Evolutionary conservation across 2,888 invertebrate genomes (phyloP), one percentile per base, ranked within the genome.

Genomic region (Glaucopsyche alexis): DNA sequence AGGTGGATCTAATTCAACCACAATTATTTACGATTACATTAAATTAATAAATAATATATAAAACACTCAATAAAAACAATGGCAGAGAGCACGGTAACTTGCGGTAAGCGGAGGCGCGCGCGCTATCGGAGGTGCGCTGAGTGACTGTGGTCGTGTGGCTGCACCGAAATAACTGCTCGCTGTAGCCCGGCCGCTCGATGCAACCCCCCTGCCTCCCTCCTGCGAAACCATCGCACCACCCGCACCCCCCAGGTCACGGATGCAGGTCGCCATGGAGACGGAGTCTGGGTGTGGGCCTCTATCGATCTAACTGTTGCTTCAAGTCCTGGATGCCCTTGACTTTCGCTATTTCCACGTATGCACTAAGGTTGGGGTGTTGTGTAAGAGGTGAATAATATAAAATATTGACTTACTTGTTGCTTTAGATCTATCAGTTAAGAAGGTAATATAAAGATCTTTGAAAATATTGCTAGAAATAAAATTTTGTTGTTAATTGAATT

Each of bases 151-250:
- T 80, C 77, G 77, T 81, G 76, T 81, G 84, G 88, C 86, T 93
- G 92, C 93, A 93, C 91, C 88, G 89, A 93, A 93, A 92, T 93
- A 93, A 89, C 90, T 90, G 91, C 90, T 90, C 86, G 81, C 72
- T 91, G 91, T 90, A 91, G 85, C 90, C 91, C 83, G 90, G 91
- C 88, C 87, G 89, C 83, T 87, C 86, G 87, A 87, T 91, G 91
- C 91, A 91, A 82, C 82, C 84, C 84, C 76, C 76, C 55, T 8
- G 55, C 55, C 55, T 7, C 19, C 55, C 55, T 19, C 11, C 9
- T 7, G 11, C 19, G 19, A 1, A 47, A 13, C 76, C 76, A 66
- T 77, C 71, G 77, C 78, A 73, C 74, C 76, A n/a, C 80, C 75
- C 80, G 74, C 78, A 81, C 80, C 83, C 84, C 85, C 84, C 90